These are phyloP conservation scores for Geopemphigus sp. DNA, from an alignment of 1,140 invertebrate species.

Conservation along the genomic window DNA sequence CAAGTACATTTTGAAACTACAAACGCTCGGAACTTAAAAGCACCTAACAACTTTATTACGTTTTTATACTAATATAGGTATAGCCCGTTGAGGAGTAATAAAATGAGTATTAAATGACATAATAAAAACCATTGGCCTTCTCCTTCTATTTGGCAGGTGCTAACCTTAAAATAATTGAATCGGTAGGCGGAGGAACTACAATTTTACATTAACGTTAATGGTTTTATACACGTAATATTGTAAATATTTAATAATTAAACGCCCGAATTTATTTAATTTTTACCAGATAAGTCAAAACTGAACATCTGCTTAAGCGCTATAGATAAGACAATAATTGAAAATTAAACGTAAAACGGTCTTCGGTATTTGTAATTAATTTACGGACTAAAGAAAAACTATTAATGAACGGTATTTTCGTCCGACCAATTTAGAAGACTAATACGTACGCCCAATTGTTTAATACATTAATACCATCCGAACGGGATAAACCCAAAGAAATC, in stretches of 20 bases:
- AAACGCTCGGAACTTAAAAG: not conserved
- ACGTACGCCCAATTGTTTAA: not conserved
- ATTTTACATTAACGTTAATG: not conserved
- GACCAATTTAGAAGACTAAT: not conserved
- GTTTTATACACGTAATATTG: not conserved
- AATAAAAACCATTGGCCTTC: not conserved
- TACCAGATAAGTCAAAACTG: not conserved
- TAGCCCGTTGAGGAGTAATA: not conserved
- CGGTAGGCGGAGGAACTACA: not conserved
- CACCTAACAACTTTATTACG: not conserved
- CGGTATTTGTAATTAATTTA: not conserved
- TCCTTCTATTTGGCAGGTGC: constrained; percentile 2
- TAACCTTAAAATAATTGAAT: constrained; percentile 11
- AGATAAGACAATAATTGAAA: not conserved
- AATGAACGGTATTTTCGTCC: not conserved
- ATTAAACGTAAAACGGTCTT: not conserved
- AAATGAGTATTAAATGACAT: not conserved
- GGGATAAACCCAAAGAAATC: not conserved
- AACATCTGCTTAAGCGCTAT: constrained; percentile 1
- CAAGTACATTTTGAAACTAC: not conserved
- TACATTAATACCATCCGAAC: not conserved
- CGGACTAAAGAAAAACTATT: not conserved
- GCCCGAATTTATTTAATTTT: not conserved
- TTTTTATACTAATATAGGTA: not conserved
- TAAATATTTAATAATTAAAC: not conserved